Conservation (phyloP, 2,113 vertebrate species). For the Cygnus buccinator region DNA sequence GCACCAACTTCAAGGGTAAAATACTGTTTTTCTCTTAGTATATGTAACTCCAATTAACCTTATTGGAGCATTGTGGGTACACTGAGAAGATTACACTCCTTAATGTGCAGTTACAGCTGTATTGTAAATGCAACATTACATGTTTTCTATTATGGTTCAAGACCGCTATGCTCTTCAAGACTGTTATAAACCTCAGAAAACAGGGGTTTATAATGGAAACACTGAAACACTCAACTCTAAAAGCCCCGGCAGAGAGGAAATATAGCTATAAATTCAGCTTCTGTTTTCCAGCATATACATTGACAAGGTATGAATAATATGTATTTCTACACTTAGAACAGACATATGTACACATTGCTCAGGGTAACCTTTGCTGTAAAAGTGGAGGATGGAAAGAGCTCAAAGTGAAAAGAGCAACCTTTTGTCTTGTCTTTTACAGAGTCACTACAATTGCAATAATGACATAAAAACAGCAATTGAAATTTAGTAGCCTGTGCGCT, state of each 20-base stretch:
- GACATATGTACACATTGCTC: constrained; percentile 10
- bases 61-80: constrained; percentile 24
- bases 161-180: neutral
- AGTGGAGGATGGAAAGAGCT: neutral
- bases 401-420: constrained; percentile 14
- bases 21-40: neutral
- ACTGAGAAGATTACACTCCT: constrained; percentile 41
- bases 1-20: neutral
- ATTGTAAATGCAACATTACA: constrained; percentile 42
- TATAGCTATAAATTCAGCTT: constrained; percentile 47
- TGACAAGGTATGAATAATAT: constrained; percentile 46
- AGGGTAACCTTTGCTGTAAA: constrained; percentile 32
- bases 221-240: constrained; percentile 37
- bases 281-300: constrained; percentile 30
- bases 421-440: constrained; percentile 27
- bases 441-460: constrained; percentile 14
- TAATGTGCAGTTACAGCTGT: constrained; percentile 49
- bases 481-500: constrained; percentile 1
- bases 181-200: constrained; percentile 59
- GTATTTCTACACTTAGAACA: constrained; percentile 28
- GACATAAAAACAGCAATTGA: neutral
- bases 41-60: constrained; percentile 49
- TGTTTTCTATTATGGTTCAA: constrained; percentile 45
- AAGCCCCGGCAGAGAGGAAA: neutral
- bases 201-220: constrained; percentile 46